Conservation (phyloP, 2,113 vertebrate species). For the Asarcornis scutulata region DNA sequence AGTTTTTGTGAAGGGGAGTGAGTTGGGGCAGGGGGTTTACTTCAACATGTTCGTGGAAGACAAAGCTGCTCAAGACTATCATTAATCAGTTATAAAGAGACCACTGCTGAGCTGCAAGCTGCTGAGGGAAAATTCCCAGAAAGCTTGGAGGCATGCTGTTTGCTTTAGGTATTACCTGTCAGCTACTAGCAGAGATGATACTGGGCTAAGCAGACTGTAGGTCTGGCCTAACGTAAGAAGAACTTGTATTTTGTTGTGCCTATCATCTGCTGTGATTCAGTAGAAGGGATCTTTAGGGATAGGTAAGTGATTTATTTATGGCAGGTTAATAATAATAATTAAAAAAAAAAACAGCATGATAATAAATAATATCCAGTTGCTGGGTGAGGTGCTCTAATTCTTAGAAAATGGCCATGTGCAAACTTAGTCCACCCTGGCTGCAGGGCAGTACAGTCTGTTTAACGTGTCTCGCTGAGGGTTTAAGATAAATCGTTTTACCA, state of each 20-base stretch:
- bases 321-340: background rate
- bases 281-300: background rate
- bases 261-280: background rate
- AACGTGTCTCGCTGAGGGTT: background rate
- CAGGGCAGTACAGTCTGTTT: background rate
- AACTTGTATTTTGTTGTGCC: background rate
- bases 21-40: background rate
- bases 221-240: background rate
- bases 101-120: background rate
- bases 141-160: background rate
- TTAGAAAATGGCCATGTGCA: background rate
- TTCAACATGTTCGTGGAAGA: background rate
- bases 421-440: background rate
- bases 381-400: background rate
- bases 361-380: background rate
- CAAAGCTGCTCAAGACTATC: background rate
- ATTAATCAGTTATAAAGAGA: background rate
- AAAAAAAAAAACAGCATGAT: background rate
- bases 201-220: background rate
- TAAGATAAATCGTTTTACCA: background rate
- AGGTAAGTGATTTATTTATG: background rate
- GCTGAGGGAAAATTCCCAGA: background rate
- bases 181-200: background rate
- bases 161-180: background rate
- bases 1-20: background rate